Percentiles rank a stretch among this genome's conserved stretches.
Evolutionary conservation across 2,888 invertebrate genomes (phyloP).

Genomic region (Lasiommata megera): DNA sequence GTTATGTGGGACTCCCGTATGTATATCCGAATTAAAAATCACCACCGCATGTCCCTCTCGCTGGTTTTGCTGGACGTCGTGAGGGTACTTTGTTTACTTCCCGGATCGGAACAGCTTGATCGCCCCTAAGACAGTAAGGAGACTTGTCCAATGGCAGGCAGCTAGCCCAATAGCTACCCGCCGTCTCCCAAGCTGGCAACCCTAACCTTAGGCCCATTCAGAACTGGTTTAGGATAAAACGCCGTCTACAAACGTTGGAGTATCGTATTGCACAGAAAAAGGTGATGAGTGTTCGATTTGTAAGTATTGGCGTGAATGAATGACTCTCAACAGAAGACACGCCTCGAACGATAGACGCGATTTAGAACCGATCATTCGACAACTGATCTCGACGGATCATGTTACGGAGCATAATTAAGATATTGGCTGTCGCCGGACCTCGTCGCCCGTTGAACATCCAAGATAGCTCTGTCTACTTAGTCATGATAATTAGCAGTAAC

Average conservation of each 20-base stretch:
- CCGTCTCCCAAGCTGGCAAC: too few species aligned
- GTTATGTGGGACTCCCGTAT: too few species aligned
- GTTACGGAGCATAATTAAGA: constrained; percentile 56
- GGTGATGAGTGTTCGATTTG: constrained; percentile 71
- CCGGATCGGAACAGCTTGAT: too few species aligned
- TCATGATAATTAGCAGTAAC: constrained; percentile 24
- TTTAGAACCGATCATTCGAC: constrained; percentile 46
- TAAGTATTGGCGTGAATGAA: constrained; percentile 65
- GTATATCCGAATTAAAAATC: too few species aligned
- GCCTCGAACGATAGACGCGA: constrained; percentile 43
- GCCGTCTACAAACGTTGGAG: constrained; percentile 69
- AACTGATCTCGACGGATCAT: constrained; percentile 47
- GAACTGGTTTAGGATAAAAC: constrained; percentile 69
- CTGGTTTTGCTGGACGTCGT: too few species aligned
- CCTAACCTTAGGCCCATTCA: constrained; percentile 57
- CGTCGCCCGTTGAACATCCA: constrained; percentile 6
- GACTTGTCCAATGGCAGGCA: too few species aligned
- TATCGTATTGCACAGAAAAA: constrained; percentile 76
- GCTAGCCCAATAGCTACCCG: too few species aligned
- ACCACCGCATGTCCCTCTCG: too few species aligned
- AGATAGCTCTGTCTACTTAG: constrained; percentile 15
- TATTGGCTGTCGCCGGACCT: constrained; percentile 38
- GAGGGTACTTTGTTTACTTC: too few species aligned
- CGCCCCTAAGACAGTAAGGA: too few species aligned
- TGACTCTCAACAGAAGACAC: constrained; percentile 52